phyloP scores from a whole-genome alignment of 2,797 vertebrate genomes.

The Bradypodion ventrale region DNA sequence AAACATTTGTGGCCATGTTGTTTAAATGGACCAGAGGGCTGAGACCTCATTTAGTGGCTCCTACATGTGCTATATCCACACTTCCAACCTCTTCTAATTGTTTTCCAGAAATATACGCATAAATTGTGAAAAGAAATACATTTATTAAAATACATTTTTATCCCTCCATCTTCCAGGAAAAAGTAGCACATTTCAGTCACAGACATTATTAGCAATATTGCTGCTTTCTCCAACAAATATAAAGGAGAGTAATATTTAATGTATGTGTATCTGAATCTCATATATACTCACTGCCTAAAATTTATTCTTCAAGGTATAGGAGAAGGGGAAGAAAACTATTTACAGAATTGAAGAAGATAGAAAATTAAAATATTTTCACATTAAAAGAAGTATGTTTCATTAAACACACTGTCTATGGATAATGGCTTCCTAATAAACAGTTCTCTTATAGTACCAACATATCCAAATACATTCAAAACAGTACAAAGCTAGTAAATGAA shows the following conservation, averaged over 20 bases:
- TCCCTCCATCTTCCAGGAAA: not conserved
- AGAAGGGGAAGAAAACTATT: conserved; percentile 68
- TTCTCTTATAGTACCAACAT: not conserved
- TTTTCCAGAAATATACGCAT: not conserved
- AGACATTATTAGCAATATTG: not conserved
- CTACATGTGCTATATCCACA: not conserved
- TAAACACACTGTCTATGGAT: conserved; percentile 46
- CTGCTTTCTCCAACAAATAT: not conserved
- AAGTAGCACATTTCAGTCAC: not conserved
- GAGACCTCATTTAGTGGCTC: not conserved
- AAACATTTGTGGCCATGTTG: not conserved
- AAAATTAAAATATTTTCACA: conserved; percentile 59
- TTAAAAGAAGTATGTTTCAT: conserved; percentile 60
- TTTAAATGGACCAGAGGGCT: not conserved
- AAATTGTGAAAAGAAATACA: not conserved
- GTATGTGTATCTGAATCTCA: conserved; percentile 10
- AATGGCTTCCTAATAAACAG: not conserved
- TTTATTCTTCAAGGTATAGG: conserved; percentile 43
- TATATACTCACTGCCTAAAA: not conserved
- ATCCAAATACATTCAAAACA: not conserved
- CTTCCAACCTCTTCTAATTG: not conserved
- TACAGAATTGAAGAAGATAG: conserved; percentile 70
- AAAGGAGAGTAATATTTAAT: not conserved
- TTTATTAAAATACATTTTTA: not conserved
- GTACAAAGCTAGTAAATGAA: not conserved